Evolutionary conservation across 2,113 vertebrate genomes (phyloP), one percentile per base, ranked within the genome.

Genomic region (Echinops telfairi): DNA sequence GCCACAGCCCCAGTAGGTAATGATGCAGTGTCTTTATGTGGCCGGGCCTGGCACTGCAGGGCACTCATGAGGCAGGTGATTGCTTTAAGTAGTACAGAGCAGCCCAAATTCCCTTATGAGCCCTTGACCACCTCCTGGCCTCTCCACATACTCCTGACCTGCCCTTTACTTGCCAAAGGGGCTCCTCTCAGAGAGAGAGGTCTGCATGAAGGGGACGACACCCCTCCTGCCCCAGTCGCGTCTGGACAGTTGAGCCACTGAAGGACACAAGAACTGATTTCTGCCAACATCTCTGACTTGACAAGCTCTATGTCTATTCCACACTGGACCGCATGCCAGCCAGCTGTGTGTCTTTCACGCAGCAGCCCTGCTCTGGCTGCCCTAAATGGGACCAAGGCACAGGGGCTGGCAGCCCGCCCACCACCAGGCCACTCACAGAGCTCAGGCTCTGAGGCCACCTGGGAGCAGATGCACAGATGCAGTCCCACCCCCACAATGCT

Each of bases 401-500:
- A 25, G 79, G 53, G 71, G 29, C 60, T 12, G 4, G 73, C 43
- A 57, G 27, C 9, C 1, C 20, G 70, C 10, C 68, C 58, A 27
- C 70, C 9, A 2, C 0, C 0, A 12, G 9, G 36, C 75, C n/a
- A 40, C 89, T 77, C 0, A 0, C 29, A 12, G n/a, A 33, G 22
- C 6, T 0, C 0, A 0, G 22, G 33, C 77, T 57, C 7, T 36
- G 40, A 58, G 53, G 76, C 81, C 16, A 47, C 66, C 82, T 33
- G 10, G 23, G 29, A 23, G 19, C 3, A 12, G 57, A 33, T 11
- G 71, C 7, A 36, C 23, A 22, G 40, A 60, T 3, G 1, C 0
- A 0, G 40, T 6, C 15, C 25, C 43, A 57, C 40, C 43, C 73
- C 36, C 62, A 60, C 6, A 8, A 62, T 19, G 83, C 38, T 31